phyloP scores from a whole-genome alignment of 2,113 vertebrate species.

The Mormoops blainvillei region DNA sequence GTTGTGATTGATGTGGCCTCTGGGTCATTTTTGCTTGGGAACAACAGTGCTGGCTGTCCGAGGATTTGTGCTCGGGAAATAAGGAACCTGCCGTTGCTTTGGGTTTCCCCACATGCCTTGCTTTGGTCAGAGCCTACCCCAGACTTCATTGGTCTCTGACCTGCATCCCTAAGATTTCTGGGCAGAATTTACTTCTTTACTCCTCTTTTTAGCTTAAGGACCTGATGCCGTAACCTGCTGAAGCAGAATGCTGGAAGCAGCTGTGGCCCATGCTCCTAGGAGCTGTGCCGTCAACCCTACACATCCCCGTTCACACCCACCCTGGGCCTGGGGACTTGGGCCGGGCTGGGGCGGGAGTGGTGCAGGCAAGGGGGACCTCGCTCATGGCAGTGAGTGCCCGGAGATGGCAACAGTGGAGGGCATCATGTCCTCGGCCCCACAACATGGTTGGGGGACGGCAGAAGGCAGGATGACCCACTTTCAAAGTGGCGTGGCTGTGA shows the following conservation, averaged over 20 bases:
- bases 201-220: background rate
- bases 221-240: background rate
- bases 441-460: background rate
- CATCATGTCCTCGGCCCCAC: background rate
- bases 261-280: fast-evolving
- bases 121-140: background rate
- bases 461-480: conserved; percentile 28
- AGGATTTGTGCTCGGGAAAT: background rate
- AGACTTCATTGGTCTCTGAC: background rate
- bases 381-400: background rate
- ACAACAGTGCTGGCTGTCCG: fast-evolving
- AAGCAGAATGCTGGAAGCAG: background rate
- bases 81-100: background rate
- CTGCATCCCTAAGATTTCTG: background rate
- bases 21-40: background rate
- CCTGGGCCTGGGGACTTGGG: background rate
- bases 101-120: background rate
- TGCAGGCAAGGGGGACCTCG: background rate
- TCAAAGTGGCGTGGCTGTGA: background rate
- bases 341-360: fast-evolving
- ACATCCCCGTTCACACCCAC: background rate
- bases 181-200: background rate
- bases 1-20: background rate
- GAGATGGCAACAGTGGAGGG: background rate
- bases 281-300: background rate